These are phyloP conservation scores for Tauraco erythrolophus DNA, from an alignment of 2,113 vertebrate genomes.

Conservation along the genomic window DNA sequence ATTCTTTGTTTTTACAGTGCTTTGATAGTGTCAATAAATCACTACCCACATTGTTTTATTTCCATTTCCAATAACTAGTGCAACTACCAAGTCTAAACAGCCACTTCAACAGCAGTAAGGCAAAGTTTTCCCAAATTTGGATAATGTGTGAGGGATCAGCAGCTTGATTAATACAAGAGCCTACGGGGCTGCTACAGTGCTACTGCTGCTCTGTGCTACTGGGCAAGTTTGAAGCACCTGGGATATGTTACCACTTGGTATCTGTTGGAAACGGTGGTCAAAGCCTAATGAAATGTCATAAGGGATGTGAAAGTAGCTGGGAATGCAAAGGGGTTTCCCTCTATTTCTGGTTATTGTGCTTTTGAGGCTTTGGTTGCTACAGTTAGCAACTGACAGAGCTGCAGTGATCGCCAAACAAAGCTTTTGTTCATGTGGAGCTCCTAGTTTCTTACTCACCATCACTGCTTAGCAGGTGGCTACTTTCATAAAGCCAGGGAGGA, in stretches of 20 bases:
- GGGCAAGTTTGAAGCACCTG: background rate
- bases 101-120: background rate
- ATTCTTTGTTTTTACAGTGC: background rate
- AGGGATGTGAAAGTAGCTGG: conserved; percentile 9
- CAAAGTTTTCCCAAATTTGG: background rate
- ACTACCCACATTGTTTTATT: background rate
- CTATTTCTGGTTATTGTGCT: background rate
- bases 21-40: background rate
- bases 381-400: background rate
- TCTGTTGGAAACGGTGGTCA: background rate
- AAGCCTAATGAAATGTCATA: background rate
- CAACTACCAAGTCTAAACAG: background rate
- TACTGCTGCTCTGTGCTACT: background rate
- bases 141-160: background rate
- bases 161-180: background rate
- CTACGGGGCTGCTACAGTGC: background rate
- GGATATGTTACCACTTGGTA: background rate
- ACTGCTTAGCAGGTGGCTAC: background rate
- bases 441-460: background rate
- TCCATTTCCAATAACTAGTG: background rate
- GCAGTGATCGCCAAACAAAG: background rate
- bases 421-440: background rate
- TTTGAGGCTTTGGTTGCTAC: background rate
- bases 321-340: conserved; percentile 16
- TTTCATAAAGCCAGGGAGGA: background rate